Evolutionary conservation across 2,888 invertebrate genomes (phyloP), one percentile per base, ranked within the genome.

Genomic region (Phortica okadai): DNA sequence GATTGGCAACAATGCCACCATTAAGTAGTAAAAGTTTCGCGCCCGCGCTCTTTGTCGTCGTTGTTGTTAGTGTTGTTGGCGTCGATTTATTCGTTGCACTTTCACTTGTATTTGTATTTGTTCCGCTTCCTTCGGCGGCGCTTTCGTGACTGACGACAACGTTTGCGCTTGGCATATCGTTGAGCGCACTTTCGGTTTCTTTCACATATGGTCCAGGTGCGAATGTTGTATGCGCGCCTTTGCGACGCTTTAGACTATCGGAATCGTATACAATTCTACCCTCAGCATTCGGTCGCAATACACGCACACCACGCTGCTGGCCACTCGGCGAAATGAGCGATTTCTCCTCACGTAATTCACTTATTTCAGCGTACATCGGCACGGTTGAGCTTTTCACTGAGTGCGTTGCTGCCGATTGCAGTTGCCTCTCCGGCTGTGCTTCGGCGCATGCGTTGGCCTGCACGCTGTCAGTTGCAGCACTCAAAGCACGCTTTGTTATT

Each of bases 191-290:
- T 90, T 89, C 70, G 93, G 94, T 85, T 94, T 94, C 94, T 92
- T 95, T 96, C 41, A 97, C 96, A 90, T 95, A 96, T 64, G 96
- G 96, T 82, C 97, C 97, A 76, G 97, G 97, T 92, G 96, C 96
- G 88, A 97, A 97, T 50, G 97, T 96, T 56, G 96, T 96, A 88
- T 96, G 96, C 16, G 95, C 95, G 78, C 95, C 95, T 92, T 96
- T 96, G 82, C 91, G 90, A 84, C 96, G 93, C 89, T 94, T 95
- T 80, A 97, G 92, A 88, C 97, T 97, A 85, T 97, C 97, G 25
- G 97, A 97, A 80, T 95, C 96, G 92, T 96, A 97, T 78, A 97
- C 95, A 66, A 97, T 96, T 93, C 96, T 96, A 74, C 97, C 97
- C 87, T 96, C 95, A 41, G 97, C 95, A 91, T 97, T 96, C 74